Base-by-base conservation (phyloP, 2,797 vertebrate genomes). In the Helicolenus hilgendorfi region DNA sequence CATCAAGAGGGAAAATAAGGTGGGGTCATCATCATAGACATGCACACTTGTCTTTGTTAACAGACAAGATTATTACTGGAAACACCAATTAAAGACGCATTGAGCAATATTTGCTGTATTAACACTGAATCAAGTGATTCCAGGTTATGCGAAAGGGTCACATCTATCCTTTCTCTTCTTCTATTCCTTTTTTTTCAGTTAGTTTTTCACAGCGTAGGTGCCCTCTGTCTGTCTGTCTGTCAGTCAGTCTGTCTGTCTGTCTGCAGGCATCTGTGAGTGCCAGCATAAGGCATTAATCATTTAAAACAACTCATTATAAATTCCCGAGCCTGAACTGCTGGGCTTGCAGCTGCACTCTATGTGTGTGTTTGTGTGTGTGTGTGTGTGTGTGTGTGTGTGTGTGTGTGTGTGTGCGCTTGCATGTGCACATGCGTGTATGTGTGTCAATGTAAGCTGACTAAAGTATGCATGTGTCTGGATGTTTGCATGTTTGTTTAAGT, bases 301-400 rank as follows among this genome's bases (percentile, higher is more conserved):
- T 96, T 86, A 92, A 71, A 87, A 78, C 64, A 62, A 24, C 67
- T 94, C 75, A 82, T 96, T 92, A 87, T 68, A 79, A 86, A 93
- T 92, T 86, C 88, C 86, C 63, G 49, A 2, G 5, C 65, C 76
- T 88, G 41, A 90, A 91, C 83, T 91, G 73, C 65, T 76, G 62
- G 72, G 72, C 75, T 88, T 87, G 75, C 84, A 89, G 81, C 78
- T 76, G 79, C 67, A 77, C 36, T 76, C 22, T 11, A 10, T 65
- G 26, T 24, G 20, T 65, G 41, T 72, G 38, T 60, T 36, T 38
- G 58, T 70, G 56, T 72, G 41, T 27, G 38, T 15, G 38, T 41
- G 14, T 11, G 35, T 35, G 35, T 35, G 36, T 29, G 27, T 29
- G 27, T 29, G 27, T 29, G 27, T 4, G 27, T 29, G 3, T 65